phyloP scores from a whole-genome alignment of 2,113 vertebrate species.

The Dipodomys ordii region DNA sequence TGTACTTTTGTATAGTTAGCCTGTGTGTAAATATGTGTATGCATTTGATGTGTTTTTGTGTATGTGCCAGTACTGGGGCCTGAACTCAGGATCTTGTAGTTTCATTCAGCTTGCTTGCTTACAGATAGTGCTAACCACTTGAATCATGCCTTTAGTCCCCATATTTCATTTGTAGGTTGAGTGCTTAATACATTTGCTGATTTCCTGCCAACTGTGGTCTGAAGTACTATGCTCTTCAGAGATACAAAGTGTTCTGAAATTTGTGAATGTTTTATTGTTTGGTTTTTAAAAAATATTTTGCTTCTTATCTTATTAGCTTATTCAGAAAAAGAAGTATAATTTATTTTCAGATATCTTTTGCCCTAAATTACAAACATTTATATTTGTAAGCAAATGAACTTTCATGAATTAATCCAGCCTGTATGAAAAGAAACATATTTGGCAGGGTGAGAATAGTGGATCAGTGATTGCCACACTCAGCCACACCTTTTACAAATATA shows the following conservation, averaged over 20 bases:
- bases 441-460: background rate
- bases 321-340: background rate
- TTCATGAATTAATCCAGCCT: background rate
- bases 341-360: conserved; percentile 30
- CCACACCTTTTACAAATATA: background rate
- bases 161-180: background rate
- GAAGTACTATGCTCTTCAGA: background rate
- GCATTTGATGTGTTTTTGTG: no score
- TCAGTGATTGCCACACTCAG: background rate
- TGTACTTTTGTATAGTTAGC: background rate
- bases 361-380: background rate
- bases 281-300: background rate
- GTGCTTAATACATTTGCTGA: background rate
- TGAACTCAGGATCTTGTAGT: no score
- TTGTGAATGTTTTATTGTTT: background rate
- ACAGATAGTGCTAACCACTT: background rate
- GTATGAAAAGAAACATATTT: background rate
- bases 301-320: background rate
- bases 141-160: no score
- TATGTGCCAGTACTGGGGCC: no score
- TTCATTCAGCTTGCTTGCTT: no score
- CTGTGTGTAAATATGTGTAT: no score
- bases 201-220: background rate
- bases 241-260: background rate
- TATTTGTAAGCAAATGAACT: conserved; percentile 16